Evolutionary conservation across 2,113 vertebrate species (phyloP).

Genomic region (Thamnaconus septentrionalis): DNA sequence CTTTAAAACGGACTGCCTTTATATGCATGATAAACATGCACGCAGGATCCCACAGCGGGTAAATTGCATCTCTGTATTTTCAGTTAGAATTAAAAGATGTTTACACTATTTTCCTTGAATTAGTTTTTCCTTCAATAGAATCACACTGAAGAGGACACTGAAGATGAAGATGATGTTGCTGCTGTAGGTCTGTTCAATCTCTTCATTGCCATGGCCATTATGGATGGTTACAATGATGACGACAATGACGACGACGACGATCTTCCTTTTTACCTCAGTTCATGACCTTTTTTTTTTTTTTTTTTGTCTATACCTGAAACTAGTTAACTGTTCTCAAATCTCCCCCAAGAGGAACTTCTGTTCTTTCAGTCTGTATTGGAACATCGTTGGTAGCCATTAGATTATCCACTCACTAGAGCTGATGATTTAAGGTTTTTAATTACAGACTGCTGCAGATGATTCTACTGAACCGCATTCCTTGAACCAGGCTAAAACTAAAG

Average conservation of each 20-base stretch:
- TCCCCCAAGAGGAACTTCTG: not conserved
- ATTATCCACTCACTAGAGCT: not conserved
- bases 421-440: constrained; percentile 2
- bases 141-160: constrained; percentile 49
- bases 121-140: constrained; percentile 34
- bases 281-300: constrained; percentile 7
- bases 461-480: constrained; percentile 1
- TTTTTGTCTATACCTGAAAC: constrained; percentile 23
- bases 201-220: constrained; percentile 65
- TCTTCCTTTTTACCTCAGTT: constrained; percentile 32
- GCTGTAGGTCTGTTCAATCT: constrained; percentile 60
- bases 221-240: constrained; percentile 20
- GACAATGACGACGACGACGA: constrained; percentile 10
- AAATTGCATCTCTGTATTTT: not conserved
- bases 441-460: not conserved
- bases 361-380: constrained; percentile 10
- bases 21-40: constrained; percentile 72
- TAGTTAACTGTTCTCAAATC: not conserved
- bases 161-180: constrained; percentile 67
- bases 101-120: not conserved
- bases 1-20: constrained; percentile 86
- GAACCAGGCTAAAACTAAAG: not conserved
- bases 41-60: constrained; percentile 51
- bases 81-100: not conserved
- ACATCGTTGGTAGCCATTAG: not conserved